Evolutionary conservation across 2,797 vertebrate genomes (phyloP), one percentile per base, ranked within the genome.

Genomic region (Mastacembelus armatus): DNA sequence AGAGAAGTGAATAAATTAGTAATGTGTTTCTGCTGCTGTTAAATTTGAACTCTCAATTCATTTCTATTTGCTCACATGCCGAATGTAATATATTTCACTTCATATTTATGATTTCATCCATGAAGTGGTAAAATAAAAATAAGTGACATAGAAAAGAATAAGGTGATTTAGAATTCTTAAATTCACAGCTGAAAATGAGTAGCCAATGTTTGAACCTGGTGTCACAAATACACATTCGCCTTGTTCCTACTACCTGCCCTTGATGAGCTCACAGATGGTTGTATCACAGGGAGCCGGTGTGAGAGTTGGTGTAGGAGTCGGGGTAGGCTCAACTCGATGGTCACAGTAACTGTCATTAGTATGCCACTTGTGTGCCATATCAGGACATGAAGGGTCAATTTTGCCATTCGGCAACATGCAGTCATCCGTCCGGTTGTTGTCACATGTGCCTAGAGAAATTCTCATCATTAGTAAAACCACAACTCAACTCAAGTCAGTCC

Each of bases 311-410:
- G 0, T 1, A 3, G 77, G 63, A 12, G 3, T 4, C 11, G 56
- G 36, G 30, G 48, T n/a, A 0, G 77, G 67, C 0, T 30, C 2
- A 29, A 8, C 0, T 33, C 61, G 56, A 35, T 11, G 24, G 1
- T 32, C 51, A 65, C 90, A 89, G 21, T 38, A 0, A 18, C 35
- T 68, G 45, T 88, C 65, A 27, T 91, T 94, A 67, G 92, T 88
- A 57, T 92, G 66, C 96, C 96, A 98, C 0, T 93, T 43, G 10
- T 94, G 90, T 11, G 95, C 96, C 70, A 96, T 95, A 4, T 76
- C 10, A 69, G 93, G 85, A 65, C 96, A 98, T 72, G 85, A 87
- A 2, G 67, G 66, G 65, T 83, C 59, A 49, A 93, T 52, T 7
- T 82, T 72, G 14, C 95, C 94, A 2, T 77, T 84, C 0, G 95